Base-by-base conservation (phyloP, 2,888 invertebrate species). In the Cephus sareptanus region DNA sequence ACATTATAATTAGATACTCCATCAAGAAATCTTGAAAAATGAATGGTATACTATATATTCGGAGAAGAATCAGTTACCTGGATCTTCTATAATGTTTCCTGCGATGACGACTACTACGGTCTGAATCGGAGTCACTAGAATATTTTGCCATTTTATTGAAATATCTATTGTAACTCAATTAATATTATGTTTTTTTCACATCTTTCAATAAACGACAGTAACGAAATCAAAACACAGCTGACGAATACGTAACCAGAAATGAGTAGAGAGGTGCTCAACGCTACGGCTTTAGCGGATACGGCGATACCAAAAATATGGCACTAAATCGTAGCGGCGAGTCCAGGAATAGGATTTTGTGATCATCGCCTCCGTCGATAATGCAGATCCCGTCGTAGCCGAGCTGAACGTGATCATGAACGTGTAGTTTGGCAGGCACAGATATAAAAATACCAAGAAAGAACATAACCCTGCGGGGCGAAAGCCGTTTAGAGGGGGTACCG, bases 91-190 rank as follows among this genome's bases (percentile, higher is more conserved):
- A 84, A 81, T 89, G 87, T 82, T 85, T 90, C 23, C 85, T 87
- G 73, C 89, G 85, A 81, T 91, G 86, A 77, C 86, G 89, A 77
- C 81, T 87, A 77, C 87, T 90, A 11, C 87, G 83, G 83, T 91
- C 91, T 0, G 90, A 91, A 78, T 90, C 91, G 0, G 91, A 91
- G 74, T 91, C 91, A 68, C 90, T 89, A 3, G 91, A 91, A 83
- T 91, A 91, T 78, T 87, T 87, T 40, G 90, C 88, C 91, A 91
- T 91, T 81, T 56, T 56, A 56, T 56, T 23, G 56, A 56, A 23
- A 23, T 15, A 15, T 34, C 6, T 23, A 56, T 9, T 23, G 9
- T 23, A 2, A 56, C 9, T 23, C 23, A 9, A 56, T 56, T 56
- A 23, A 23, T 56, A 23, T 56, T 23, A 9, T 15, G 2, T 1